Conservation (phyloP, 2,797 vertebrate genomes). For the Merluccius polli region DNA sequence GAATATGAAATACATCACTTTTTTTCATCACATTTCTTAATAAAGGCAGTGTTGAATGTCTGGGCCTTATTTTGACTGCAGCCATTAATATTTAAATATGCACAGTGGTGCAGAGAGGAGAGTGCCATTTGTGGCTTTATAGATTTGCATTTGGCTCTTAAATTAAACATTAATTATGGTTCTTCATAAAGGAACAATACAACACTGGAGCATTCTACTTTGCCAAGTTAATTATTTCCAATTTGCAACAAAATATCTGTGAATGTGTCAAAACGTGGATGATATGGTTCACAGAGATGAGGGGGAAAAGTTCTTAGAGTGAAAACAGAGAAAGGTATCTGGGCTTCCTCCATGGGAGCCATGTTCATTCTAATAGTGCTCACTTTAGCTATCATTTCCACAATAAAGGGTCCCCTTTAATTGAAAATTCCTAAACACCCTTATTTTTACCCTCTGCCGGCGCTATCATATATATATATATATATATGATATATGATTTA, state of each 20-base stretch:
- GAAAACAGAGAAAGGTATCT: neutral
- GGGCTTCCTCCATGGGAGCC: conserved; percentile 16
- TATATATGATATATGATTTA: neutral
- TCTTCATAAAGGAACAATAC: conserved; percentile 61
- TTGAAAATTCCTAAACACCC: neutral
- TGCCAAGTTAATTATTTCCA: conserved; percentile 65
- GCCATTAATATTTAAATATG: conserved; percentile 68
- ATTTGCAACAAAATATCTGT: conserved; percentile 61
- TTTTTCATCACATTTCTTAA: conserved; percentile 45
- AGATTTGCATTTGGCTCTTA: conserved; percentile 61
- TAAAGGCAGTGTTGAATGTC: conserved; percentile 53
- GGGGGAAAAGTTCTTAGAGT: conserved; percentile 23
- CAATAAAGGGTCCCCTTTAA: neutral
- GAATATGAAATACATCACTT: conserved; percentile 47
- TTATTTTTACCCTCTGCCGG: neutral
- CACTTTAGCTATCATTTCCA: conserved; percentile 13
- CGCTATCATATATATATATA: neutral
- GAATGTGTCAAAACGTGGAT: conserved; percentile 46
- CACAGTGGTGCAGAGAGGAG: conserved; percentile 53
- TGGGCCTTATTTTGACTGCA: conserved; percentile 54
- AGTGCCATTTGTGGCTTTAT: conserved; percentile 60
- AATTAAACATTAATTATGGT: conserved; percentile 69
- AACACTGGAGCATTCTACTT: conserved; percentile 54
- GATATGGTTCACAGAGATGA: conserved; percentile 20
- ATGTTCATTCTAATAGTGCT: conserved; percentile 17